Evolutionary conservation across 2,113 vertebrate species (phyloP), one percentile per base, ranked within the genome.

Genomic region (Nettapus auritus): DNA sequence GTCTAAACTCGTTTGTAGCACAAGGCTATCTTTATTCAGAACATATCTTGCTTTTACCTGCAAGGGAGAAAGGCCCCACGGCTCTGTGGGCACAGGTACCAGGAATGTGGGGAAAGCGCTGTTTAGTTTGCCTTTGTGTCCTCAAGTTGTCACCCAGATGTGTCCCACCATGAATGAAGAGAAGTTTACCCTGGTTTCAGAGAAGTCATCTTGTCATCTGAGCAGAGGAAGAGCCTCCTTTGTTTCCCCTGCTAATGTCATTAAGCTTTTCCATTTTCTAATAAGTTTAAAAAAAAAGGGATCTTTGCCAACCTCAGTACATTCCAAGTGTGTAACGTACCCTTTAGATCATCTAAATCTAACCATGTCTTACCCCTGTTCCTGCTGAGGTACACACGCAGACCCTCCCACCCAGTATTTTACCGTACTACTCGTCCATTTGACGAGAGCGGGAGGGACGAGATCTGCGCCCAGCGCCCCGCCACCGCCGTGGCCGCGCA

Each of bases 1-100:
- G 52, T 17, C 28, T 1, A 33, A 19, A 3, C 0, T 2, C 0
- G 10, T 4, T 2, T 16, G 31, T 3, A 34, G 50, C 80, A 29
- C 9, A 40, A 9, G 8, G 40, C 21, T 38, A 4, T 3, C 42
- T 36, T 20, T 13, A 13, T 4, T 16, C 2, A 0, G 18, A 10
- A 31, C 4, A 0, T 3, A 19, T n/a, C n/a, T 36, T 23, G 29
- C 22, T 9, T 46, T 42, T 8, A 20, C 18, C 22, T 13, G 14
- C 13, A 3, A 3, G 31, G 15, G 26, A 79, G 62, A 34, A 50
- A 53, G 59, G 19, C 8, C 38, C 40, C 6, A 2, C 12, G 25
- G 67, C 17, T 64, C 62, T 6, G 23, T 2, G 1, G 3, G 8
- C 25, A 15, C 44, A 2, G 1, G 33, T 7, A 8, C 29, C 17